Evolutionary conservation across 2,888 invertebrate genomes (phyloP).

Genomic region (Netelia virgata): DNA sequence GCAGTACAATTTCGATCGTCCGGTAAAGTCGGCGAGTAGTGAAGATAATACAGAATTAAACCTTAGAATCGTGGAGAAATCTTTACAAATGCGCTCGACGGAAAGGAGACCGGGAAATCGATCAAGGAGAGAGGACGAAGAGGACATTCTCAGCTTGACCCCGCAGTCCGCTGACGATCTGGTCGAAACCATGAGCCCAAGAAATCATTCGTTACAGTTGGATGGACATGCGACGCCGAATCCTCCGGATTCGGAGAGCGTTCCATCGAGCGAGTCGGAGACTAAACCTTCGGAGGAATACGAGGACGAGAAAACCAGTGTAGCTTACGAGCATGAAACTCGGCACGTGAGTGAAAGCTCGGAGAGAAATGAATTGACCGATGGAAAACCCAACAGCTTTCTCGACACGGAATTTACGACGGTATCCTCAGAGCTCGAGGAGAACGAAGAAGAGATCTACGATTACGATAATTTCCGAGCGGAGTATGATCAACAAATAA

Average conservation of each 20-base stretch:
- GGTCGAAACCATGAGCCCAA: slow-evolving; percentile 54
- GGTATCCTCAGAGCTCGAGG: slow-evolving; percentile 55
- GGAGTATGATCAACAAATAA: slow-evolving; percentile 85
- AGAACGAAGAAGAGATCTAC: slow-evolving; percentile 79
- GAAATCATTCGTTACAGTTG: slow-evolving; percentile 32
- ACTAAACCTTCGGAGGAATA: slow-evolving; percentile 40
- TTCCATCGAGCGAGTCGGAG: background rate
- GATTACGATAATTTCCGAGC: slow-evolving; percentile 84
- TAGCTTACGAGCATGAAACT: background rate
- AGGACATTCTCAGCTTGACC: slow-evolving; percentile 43
- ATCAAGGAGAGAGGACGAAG: slow-evolving; percentile 54
- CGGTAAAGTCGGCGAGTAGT: background rate
- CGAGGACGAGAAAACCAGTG: slow-evolving; percentile 44
- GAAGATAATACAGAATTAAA: background rate
- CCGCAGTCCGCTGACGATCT: slow-evolving; percentile 36
- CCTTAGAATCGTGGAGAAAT: slow-evolving; percentile 4
- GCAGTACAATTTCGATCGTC: slow-evolving; percentile 53
- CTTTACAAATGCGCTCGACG: background rate
- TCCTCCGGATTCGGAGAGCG: slow-evolving; percentile 4
- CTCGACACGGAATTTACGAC: slow-evolving; percentile 37
- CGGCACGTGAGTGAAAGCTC: background rate
- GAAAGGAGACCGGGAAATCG: background rate
- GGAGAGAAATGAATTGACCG: background rate
- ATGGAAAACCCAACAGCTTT: background rate
- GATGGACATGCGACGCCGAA: slow-evolving; percentile 23